Evolutionary conservation across 2,888 invertebrate species (phyloP).

Genomic region (Anodontia alba): DNA sequence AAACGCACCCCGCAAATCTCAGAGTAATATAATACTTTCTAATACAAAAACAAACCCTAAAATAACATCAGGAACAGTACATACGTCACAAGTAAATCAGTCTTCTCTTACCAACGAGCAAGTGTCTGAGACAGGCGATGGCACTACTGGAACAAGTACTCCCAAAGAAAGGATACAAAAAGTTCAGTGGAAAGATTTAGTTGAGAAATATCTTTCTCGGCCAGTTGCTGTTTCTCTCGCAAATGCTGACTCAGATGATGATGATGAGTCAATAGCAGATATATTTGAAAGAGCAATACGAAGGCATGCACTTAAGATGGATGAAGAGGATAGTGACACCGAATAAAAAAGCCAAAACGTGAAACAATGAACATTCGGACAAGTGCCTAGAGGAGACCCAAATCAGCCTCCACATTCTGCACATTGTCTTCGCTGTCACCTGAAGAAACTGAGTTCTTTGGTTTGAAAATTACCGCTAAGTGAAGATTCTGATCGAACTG

Average conservation of each 20-base stretch:
- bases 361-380: no score
- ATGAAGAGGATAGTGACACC: not conserved
- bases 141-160: no score
- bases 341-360: not conserved
- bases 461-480: no score
- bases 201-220: not conserved
- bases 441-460: no score
- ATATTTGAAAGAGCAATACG: conserved; percentile 8
- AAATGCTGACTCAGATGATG: not conserved
- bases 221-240: no score
- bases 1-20: no score
- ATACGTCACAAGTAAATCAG: no score
- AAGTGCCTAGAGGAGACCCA: not conserved
- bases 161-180: not conserved
- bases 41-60: no score
- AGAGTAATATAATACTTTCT: no score
- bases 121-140: no score
- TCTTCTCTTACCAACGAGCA: no score
- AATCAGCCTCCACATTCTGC: not conserved
- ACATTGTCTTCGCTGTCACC: not conserved
- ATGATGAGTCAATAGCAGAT: not conserved
- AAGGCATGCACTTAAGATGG: not conserved
- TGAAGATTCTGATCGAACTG: not conserved
- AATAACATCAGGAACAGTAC: no score
- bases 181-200: not conserved